Percentiles rank a stretch among this genome's conserved stretches.
Conservation (phyloP, 1,140 invertebrate genomes). For the Drosophila kikkawai region DNA sequence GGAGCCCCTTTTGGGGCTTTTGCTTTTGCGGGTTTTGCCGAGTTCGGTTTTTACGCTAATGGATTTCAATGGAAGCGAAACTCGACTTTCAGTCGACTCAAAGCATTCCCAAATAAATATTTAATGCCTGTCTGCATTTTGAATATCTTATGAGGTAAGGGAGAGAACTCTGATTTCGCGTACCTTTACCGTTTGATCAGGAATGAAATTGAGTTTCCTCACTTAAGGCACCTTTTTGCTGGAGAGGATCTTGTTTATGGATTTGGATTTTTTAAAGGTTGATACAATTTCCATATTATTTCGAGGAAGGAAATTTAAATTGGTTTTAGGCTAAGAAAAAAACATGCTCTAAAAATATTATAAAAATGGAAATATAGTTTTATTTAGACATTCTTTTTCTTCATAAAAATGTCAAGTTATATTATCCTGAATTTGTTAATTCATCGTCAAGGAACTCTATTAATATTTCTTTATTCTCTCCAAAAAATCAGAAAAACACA, state of each 20-base stretch:
- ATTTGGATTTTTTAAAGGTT: neutral
- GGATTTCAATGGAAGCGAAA: constrained; percentile 35
- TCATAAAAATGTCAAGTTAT: neutral
- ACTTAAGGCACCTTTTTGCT: no score
- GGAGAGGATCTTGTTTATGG: neutral
- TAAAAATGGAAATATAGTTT: neutral
- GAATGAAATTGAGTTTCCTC: constrained; percentile 4
- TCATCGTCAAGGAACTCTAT: no score
- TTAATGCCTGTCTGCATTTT: constrained; percentile 28
- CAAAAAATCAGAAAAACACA: neutral
- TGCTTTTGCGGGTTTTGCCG: constrained; percentile 24
- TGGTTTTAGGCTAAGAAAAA: no score
- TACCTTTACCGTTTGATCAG: constrained; percentile 5
- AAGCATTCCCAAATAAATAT: constrained; percentile 28
- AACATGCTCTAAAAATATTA: neutral
- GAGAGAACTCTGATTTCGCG: constrained; percentile 1
- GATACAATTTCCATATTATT: no score
- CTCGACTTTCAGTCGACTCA: constrained; percentile 4
- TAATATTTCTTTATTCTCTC: neutral
- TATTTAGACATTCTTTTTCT: no score
- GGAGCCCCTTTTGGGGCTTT: constrained; percentile 26
- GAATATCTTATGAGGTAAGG: constrained; percentile 4
- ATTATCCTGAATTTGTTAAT: neutral
- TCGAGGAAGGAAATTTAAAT: no score
- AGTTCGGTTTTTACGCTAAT: constrained; percentile 39